Evolutionary conservation across 2,888 invertebrate species (phyloP).

Genomic region (Oligia fasciuncula): DNA sequence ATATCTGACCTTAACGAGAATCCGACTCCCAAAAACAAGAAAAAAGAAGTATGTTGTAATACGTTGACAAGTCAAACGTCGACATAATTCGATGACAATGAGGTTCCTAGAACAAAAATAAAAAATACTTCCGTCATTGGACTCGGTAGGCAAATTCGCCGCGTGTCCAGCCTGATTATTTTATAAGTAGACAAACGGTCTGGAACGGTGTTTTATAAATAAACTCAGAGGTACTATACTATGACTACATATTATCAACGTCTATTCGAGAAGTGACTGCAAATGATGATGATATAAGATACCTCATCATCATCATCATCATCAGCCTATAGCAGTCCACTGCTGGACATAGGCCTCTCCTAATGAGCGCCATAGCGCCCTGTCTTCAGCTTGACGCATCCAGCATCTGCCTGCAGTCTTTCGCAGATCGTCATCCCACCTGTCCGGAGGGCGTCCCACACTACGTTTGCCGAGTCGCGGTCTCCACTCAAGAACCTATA

Average conservation of each 20-base stretch:
- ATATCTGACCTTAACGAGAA: background rate
- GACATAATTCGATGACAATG: background rate
- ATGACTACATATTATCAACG: constrained; percentile 19
- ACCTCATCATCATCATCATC: no score
- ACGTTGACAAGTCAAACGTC: background rate
- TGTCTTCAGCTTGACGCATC: no score
- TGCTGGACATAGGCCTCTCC: no score
- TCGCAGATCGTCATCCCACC: no score
- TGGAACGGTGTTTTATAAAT: constrained; percentile 50
- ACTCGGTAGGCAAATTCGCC: background rate
- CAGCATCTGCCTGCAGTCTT: no score
- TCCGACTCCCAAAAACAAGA: background rate
- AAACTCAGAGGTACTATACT: constrained; percentile 19
- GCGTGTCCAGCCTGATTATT: constrained; percentile 10
- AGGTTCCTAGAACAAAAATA: background rate
- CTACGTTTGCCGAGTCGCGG: no score
- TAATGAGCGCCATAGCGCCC: no score
- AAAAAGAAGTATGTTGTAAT: background rate
- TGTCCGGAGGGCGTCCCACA: no score
- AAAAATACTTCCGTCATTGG: background rate
- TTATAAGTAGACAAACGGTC: constrained; percentile 42
- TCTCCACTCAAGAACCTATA: no score
- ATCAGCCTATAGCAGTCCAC: no score
- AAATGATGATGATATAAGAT: constrained; percentile 9
- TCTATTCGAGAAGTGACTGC: constrained; percentile 23